A percentile compares a stretch with the other conserved stretches of the same genome.
Conservation (phyloP, 1,140 invertebrate genomes). For the Chlorops oryzae region DNA sequence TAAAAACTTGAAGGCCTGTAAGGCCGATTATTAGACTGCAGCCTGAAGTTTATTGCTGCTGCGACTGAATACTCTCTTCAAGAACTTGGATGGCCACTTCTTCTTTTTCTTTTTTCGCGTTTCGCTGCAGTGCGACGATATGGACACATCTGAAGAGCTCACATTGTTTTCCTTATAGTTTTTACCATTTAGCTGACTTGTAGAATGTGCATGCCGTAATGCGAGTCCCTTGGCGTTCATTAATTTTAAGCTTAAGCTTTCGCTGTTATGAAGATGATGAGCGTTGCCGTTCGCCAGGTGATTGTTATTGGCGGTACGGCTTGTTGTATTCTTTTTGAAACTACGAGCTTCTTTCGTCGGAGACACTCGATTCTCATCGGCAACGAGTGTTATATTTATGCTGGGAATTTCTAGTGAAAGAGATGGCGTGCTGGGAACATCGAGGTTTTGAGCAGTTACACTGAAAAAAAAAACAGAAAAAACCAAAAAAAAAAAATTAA, state of each 20-base stretch:
- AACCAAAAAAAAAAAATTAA: too few relatives aligned
- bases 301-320: too few relatives aligned
- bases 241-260: background rate
- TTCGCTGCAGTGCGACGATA: conserved; percentile 17
- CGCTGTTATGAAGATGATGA: too few relatives aligned
- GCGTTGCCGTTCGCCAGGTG: too few relatives aligned
- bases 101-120: conserved; percentile 39
- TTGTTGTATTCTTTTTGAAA: conserved; percentile 3
- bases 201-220: conserved; percentile 3
- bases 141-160: conserved; percentile 37
- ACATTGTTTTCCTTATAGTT: conserved; percentile 10
- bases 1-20: too few relatives aligned
- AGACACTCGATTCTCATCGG: conserved; percentile 6
- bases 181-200: conserved; percentile 10
- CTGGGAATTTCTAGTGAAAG: too few relatives aligned
- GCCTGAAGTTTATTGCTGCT: conserved; percentile 32
- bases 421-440: too few relatives aligned
- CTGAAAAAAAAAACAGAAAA: too few relatives aligned
- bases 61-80: conserved; percentile 35
- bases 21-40: background rate
- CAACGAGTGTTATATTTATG: conserved; percentile 12
- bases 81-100: conserved; percentile 28
- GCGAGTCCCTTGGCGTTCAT: background rate
- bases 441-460: background rate
- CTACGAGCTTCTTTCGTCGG: conserved; percentile 4